Base-by-base conservation (phyloP, 2,888 invertebrate species). In the Pandemis cinnamomeana region DNA sequence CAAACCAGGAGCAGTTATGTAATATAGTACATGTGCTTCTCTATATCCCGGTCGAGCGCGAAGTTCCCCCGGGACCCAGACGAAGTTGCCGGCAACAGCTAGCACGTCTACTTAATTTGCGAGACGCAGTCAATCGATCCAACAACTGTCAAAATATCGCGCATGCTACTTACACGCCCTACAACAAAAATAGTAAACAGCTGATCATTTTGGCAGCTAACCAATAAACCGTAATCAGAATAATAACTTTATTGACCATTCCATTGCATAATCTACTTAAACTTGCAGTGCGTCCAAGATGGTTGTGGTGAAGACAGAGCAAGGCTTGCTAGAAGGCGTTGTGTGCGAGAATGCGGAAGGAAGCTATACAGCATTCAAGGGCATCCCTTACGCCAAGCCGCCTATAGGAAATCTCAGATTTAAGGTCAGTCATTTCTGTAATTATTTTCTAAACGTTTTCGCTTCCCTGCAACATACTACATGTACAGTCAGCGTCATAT, bases 371-470 rank as follows among this genome's bases (percentile, higher is more conserved):
- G 89, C 93, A 61, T 94, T 94, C 83, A 94, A 94, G 86, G 95
- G 95, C 68, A 95, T 96, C 78, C 95, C 95, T 27, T 96, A 95
- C 80, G 96, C 95, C 7, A 89, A 92, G 78, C 95, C 96, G 67
- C 96, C 96, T 11, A 76, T 95, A 48, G 95, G 95, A 58, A 81
- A 91, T 80, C 91, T 95, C 75, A 90, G 96, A 89, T 96, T 96
- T 87, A 94, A 95, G 94, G 95, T 95, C 85, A 92, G 88, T 86
- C 75, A 77, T 72, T 55, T 36, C 61, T 20, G 53, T 68, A 71
- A 51, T 62, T 36, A 60, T 46, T 6, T 51, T 44, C 48, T 63
- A 13, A 42, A 51, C 58, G 51, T 10, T 58, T 53, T 68, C 0
- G 15, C 8, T n/a, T 51, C n/a, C 5, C 13, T 5, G 51, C 51